Evolutionary conservation across 37 sponge, comb jelly and placozoan species (phyloP), one percentile per base, ranked within the genome.

Genomic region (Diacarnus erythraeanus): DNA sequence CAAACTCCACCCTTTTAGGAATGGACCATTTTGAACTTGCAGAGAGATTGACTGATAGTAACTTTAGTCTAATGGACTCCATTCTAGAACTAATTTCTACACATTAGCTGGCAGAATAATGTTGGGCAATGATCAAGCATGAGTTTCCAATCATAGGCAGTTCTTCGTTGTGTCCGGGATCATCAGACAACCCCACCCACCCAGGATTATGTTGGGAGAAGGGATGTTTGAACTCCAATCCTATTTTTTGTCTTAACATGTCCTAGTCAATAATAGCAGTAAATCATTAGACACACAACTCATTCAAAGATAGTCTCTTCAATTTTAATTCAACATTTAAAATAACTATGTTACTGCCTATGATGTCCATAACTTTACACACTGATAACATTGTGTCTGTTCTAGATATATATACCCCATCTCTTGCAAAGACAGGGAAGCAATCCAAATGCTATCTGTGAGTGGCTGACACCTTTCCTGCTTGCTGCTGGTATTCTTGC

Each of bases 401-500:
- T 12, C 51, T 47, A 47, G 51, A 15, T 47, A 47, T 47, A 12
- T 12, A n/a, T 47, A 60, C 61, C 27, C 61, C 27, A 6, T 18
- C 61, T 21, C 23, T 6, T 60, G 27, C 22, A 3, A 25, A 25
- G 9, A 3, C 3, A 25, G 61, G 9, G 61, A 54, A 54, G 56
- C 17, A 17, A 17, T 54, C 56, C 56, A 59, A n/a, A 17, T 31
- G 66, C 66, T 65, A 65, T 65, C 66, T 65, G 33, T 8, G 34
- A 31, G 66, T 2, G 66, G 34, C 66, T 6, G 15, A n/a, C 60
- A 4, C 60, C 4, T n/a, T 27, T 10, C 26, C 26, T 27, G 31
- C 34, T 10, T 65, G 30, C 34, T 92, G 88, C 63, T 88, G 93
- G 42, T 89, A 87, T 39, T 96, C 86, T 64, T 89, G 88, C 56